These are phyloP conservation scores for Lithodes maja DNA, from an alignment of 2,888 invertebrate species.

Conservation along the genomic window DNA sequence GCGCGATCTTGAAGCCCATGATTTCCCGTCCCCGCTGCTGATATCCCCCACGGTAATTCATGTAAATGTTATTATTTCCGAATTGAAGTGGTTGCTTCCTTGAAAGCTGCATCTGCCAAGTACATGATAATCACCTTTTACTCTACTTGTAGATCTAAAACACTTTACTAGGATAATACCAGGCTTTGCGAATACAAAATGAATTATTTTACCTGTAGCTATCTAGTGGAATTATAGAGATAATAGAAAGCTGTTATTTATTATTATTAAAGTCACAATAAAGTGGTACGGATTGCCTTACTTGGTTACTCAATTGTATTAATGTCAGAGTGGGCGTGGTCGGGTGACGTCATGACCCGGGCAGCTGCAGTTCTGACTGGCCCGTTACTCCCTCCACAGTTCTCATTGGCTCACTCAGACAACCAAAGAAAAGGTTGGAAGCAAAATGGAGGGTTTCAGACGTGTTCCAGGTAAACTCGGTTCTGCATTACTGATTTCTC, in stretches of 20 bases:
- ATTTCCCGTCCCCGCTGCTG: background rate
- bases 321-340: background rate
- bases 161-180: background rate
- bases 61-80: conserved; percentile 9
- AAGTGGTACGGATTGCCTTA: background rate
- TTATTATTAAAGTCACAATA: too few species aligned
- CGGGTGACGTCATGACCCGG: background rate
- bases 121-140: background rate
- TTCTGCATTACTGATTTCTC: conserved; percentile 11
- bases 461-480: conserved; percentile 11
- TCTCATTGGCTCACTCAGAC: background rate
- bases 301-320: background rate
- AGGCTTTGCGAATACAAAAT: background rate
- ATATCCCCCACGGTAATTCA: background rate
- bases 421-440: background rate
- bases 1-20: background rate
- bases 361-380: background rate
- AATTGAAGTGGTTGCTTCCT: conserved; percentile 10
- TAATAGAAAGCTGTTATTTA: background rate
- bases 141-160: background rate
- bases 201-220: conserved; percentile 5
- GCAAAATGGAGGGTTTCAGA: conserved; percentile 17
- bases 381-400: background rate
- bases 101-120: background rate
- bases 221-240: background rate